Conservation (phyloP, 2,113 vertebrate genomes). For the Galbula dea region DNA sequence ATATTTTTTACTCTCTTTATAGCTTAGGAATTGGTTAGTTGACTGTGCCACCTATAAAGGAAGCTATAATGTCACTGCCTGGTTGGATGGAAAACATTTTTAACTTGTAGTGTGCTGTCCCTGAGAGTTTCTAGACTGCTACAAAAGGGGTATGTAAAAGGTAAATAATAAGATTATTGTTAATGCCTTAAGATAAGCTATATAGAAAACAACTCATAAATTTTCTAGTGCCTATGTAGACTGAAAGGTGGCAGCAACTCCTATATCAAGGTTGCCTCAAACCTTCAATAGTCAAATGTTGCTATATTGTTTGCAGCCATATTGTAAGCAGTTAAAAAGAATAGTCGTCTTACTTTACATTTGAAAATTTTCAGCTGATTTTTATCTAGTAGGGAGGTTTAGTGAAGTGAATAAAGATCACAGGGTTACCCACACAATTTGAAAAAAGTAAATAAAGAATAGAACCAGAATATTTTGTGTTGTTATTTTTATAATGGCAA, state of each 20-base stretch:
- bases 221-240: background rate
- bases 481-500: background rate
- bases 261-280: background rate
- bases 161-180: background rate
- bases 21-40: background rate
- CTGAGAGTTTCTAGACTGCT: background rate
- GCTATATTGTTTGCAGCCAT: background rate
- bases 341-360: background rate
- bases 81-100: background rate
- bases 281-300: background rate
- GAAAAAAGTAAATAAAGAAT: background rate
- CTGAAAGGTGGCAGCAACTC: background rate
- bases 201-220: background rate
- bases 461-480: background rate
- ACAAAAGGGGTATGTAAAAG: background rate
- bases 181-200: background rate
- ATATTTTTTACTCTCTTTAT: background rate
- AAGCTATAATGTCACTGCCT: background rate
- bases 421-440: background rate
- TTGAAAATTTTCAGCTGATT: background rate
- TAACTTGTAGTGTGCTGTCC: background rate
- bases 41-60: background rate
- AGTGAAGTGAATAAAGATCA: background rate
- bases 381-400: background rate
- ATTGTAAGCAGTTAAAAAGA: background rate